A percentile compares a stretch with the other conserved stretches of the same genome.
Conservation (phyloP, 1,140 invertebrate genomes). For the Heliconius congener region DNA sequence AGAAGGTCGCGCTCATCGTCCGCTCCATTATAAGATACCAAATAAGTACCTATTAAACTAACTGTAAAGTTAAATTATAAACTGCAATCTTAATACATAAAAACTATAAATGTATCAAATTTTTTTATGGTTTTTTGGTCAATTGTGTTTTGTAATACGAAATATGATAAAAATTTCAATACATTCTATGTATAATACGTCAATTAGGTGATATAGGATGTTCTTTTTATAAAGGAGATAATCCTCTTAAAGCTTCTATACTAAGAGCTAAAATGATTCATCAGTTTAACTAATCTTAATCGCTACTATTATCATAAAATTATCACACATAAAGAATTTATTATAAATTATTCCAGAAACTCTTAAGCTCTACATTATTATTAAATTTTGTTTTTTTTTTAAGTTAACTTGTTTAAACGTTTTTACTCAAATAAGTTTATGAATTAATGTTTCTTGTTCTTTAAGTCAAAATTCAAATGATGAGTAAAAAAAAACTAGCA, state of each 20-base stretch:
- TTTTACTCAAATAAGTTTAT: too few relatives aligned
- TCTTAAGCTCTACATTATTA: background rate
- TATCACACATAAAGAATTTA: background rate
- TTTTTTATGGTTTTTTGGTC: background rate
- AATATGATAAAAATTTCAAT: background rate
- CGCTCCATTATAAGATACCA: constrained; percentile 27
- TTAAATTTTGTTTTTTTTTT: background rate
- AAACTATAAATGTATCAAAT: background rate
- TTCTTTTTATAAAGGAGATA: background rate
- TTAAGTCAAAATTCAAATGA: too few relatives aligned
- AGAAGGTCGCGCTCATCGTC: constrained; percentile 40
- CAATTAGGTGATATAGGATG: background rate
- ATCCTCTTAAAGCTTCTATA: background rate
- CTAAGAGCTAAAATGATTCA: background rate
- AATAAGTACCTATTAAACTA: constrained; percentile 27
- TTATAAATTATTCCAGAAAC: background rate
- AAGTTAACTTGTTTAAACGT: too few relatives aligned
- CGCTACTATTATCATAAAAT: background rate
- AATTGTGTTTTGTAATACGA: background rate
- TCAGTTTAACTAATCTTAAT: constrained; percentile 12
- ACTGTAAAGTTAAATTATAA: constrained; percentile 22
- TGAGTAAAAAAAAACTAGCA: too few relatives aligned
- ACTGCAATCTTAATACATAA: background rate
- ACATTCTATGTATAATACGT: background rate
- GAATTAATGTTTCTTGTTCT: too few relatives aligned